These are phyloP conservation scores for Stomatorhinus walkeri DNA, from an alignment of 2,797 vertebrate genomes.

Conservation along the genomic window DNA sequence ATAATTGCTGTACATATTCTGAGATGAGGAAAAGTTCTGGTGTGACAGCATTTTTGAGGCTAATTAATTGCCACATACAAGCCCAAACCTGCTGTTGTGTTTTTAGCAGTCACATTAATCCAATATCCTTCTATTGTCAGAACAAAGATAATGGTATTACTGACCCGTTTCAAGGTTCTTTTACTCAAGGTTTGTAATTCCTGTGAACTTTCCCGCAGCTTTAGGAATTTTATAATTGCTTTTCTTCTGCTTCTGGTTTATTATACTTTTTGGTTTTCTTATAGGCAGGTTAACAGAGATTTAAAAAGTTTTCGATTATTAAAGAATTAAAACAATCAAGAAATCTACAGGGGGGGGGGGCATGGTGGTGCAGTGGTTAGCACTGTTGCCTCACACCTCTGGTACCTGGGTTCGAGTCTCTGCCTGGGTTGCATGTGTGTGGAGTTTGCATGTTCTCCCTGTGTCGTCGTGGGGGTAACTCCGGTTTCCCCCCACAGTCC, in stretches of 20 bases:
- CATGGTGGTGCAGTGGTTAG: too few species aligned
- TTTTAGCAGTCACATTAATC: conserved; percentile 62
- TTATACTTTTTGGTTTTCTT: background rate
- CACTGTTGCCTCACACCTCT: too few species aligned
- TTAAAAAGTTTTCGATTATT: background rate
- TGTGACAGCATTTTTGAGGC: conserved; percentile 52
- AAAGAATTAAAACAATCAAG: background rate
- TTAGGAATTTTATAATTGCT: background rate
- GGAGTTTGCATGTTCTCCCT: too few species aligned
- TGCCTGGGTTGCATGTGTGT: too few species aligned
- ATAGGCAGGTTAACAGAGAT: background rate
- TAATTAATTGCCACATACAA: conserved; percentile 61
- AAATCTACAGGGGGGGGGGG: background rate
- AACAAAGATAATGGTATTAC: conserved; percentile 39
- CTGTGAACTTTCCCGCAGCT: background rate
- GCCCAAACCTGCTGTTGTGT: conserved; percentile 55
- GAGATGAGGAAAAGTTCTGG: conserved; percentile 31
- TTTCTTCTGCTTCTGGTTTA: background rate
- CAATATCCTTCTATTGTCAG: conserved; percentile 54
- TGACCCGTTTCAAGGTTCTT: conserved; percentile 22
- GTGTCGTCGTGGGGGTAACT: too few species aligned
- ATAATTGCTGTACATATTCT: background rate
- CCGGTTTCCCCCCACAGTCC: too few species aligned
- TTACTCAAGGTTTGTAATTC: background rate
- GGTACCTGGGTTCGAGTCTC: too few species aligned